These are phyloP conservation scores for Phalanger gymnotis DNA, from an alignment of 2,797 vertebrate genomes.

Conservation along the genomic window DNA sequence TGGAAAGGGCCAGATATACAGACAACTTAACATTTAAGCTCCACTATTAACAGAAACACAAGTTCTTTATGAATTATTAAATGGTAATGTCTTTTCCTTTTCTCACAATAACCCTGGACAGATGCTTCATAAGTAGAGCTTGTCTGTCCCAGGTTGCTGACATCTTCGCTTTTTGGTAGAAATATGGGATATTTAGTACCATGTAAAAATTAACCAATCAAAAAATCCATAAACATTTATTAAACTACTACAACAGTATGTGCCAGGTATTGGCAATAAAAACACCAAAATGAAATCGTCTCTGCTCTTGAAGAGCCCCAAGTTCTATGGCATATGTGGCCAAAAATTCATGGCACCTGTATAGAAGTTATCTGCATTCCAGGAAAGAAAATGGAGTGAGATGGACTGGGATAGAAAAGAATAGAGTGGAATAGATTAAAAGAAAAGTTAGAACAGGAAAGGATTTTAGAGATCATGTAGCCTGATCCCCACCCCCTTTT, in stretches of 20 bases:
- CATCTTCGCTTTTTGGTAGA: background rate
- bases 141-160: background rate
- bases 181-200: background rate
- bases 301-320: background rate
- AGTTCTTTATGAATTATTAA: background rate
- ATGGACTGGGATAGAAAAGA: background rate
- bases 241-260: background rate
- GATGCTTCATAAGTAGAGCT: background rate
- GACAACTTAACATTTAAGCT: background rate
- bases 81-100: background rate
- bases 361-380: background rate
- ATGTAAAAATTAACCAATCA: background rate
- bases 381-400: background rate
- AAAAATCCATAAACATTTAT: background rate
- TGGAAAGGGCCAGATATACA: background rate
- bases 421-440: background rate
- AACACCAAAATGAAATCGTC: background rate
- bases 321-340: background rate
- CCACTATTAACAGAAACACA: slow-evolving; percentile 4
- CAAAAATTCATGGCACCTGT: background rate
- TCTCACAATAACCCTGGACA: background rate
- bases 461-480: background rate
- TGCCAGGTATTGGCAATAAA: background rate
- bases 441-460: background rate
- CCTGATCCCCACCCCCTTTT: background rate